Evolutionary conservation across 2,888 invertebrate species (phyloP), one percentile per base, ranked within the genome.

Genomic region (Zhengitettix transpicula): DNA sequence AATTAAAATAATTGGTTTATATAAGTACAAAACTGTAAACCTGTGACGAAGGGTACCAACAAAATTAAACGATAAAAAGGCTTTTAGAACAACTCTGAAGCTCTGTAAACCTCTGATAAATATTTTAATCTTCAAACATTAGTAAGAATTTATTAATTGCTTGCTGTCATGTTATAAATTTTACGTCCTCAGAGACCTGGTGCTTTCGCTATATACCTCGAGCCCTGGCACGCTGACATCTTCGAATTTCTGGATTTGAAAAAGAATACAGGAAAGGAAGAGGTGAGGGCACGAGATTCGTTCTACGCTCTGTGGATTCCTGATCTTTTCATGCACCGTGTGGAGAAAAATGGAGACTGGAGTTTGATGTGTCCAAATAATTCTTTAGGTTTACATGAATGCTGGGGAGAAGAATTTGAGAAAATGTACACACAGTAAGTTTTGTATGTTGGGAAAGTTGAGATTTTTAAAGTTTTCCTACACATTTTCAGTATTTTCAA

Each of bases 281-380:
- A 98, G 73, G 78, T 85, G 44, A 79, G 98, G 54, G 97, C 98
- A 0, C 80, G 98, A 58, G 98, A 99, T 74, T 76, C 99, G 47
- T 99, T 98, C 73, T 97, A 92, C 72, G 98, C 91, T 28, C 0
- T 99, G 41, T 99, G 99, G 98, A 91, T 99, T 66, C 95, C 98
- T 0, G 98, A 99, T 77, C 78, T 99, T 60, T 99, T 99, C 72
- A 99, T 99, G 99, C 83, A 87, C 71, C 81, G 99, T 57, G 92
- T 94, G 0, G 87, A 94, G 71, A 77, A 78, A 2, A 82, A 96
- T 73, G 85, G 76, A 63, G 78, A 81, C 57, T 99, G 99, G 99
- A 89, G 91, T 58, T 76, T 99, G 16, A 97, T 99, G 97, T 99
- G 98, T 70, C 98, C 99, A 0, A 85, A 90, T 70, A 86, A 92